These are phyloP conservation scores for Drosophila pegasa DNA, from an alignment of 2,888 invertebrate genomes.

Conservation along the genomic window DNA sequence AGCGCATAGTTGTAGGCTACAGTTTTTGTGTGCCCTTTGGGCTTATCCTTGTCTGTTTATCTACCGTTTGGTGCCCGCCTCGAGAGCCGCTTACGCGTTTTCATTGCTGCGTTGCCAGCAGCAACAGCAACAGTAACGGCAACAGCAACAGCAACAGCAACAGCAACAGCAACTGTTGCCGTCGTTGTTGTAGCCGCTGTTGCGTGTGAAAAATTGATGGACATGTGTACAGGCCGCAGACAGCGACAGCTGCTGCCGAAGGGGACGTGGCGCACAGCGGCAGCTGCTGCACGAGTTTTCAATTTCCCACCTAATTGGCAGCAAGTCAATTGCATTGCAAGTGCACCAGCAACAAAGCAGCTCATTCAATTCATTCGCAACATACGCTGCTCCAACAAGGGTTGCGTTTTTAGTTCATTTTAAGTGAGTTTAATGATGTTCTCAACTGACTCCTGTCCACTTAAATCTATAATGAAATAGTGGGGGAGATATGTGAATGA, in stretches of 20 bases:
- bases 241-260: conserved; percentile 38
- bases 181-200: conserved; percentile 21
- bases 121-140: conserved; percentile 55
- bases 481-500: too few relatives aligned
- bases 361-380: conserved; percentile 6
- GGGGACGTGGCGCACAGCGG: conserved; percentile 17
- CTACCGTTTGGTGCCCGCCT: conserved; percentile 42
- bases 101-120: conserved; percentile 62
- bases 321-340: conserved; percentile 57
- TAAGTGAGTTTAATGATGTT: neutral
- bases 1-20: conserved; percentile 49
- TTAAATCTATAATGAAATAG: neutral
- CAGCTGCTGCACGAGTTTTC: conserved; percentile 45
- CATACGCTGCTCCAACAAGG: neutral
- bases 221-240: conserved; percentile 54
- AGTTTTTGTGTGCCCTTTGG: conserved; percentile 44
- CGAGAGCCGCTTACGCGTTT: conserved; percentile 64
- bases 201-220: conserved; percentile 66
- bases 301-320: conserved; percentile 70
- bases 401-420: conserved; percentile 5
- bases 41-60: conserved; percentile 64
- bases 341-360: conserved; percentile 22
- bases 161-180: conserved; percentile 32
- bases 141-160: conserved; percentile 38
- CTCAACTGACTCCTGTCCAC: neutral